Evolutionary conservation across 2,888 invertebrate genomes (phyloP).

Genomic region (Diploptera punctata): DNA sequence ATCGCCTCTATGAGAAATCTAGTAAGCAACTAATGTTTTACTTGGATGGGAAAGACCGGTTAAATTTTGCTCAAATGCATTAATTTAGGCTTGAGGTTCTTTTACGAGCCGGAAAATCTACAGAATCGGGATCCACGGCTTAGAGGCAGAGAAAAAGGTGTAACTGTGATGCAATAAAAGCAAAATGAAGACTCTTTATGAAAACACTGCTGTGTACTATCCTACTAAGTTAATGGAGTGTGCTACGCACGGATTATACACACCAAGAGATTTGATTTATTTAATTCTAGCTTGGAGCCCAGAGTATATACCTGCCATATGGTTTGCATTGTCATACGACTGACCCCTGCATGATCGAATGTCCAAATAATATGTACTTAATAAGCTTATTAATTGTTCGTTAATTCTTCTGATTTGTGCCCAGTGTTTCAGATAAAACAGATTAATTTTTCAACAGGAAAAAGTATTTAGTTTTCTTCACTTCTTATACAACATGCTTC

Average conservation of each 20-base stretch:
- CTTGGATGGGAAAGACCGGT: too few species aligned
- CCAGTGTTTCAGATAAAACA: background rate
- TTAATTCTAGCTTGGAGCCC: background rate
- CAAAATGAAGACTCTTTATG: background rate
- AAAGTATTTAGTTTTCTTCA: background rate
- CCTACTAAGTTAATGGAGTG: background rate
- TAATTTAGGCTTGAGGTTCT: too few species aligned
- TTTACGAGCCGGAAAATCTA: too few species aligned
- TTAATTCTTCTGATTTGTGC: background rate
- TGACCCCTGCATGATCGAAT: background rate
- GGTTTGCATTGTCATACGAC: background rate
- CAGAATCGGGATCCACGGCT: too few species aligned
- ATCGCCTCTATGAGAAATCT: too few species aligned
- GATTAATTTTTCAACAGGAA: background rate
- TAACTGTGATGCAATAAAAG: background rate
- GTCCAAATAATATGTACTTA: background rate
- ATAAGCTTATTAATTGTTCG: background rate
- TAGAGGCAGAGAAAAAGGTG: background rate
- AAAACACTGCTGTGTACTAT: too few species aligned
- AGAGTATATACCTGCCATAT: background rate
- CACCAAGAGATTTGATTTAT: background rate
- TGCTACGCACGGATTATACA: too few species aligned
- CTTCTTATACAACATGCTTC: background rate
- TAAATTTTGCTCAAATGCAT: too few species aligned
- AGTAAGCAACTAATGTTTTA: too few species aligned